phyloP scores from a whole-genome alignment of 2,797 vertebrate species.

The Benthosema pterotum region DNA sequence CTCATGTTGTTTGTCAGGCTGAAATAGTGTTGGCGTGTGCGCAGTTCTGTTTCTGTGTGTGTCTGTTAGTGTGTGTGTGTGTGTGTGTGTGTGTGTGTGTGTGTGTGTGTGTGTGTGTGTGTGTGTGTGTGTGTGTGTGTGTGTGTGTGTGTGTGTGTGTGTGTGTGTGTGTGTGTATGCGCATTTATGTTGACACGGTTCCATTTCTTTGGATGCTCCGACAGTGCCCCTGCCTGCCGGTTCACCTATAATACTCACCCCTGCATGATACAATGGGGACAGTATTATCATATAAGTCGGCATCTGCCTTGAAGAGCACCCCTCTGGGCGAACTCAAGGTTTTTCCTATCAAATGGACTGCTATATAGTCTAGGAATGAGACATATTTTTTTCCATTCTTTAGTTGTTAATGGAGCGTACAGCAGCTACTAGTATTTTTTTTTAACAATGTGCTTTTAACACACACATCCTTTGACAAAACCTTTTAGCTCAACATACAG shows the following conservation, averaged over 20 bases:
- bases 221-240: slow-evolving; percentile 25
- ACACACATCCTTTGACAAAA: too few species aligned
- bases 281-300: slow-evolving; percentile 65
- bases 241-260: slow-evolving; percentile 59
- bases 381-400: too few species aligned
- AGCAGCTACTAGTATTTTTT: too few species aligned
- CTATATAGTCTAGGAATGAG: too few species aligned
- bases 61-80: too few species aligned
- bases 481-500: too few species aligned
- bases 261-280: slow-evolving; percentile 50
- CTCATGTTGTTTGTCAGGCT: slow-evolving; percentile 63
- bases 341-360: too few species aligned
- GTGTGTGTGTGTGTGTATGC: too few species aligned
- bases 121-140: slow-evolving; percentile 53
- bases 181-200: slow-evolving; percentile 43
- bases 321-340: too few species aligned
- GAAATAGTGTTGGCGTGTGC: slow-evolving; percentile 57
- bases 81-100: too few species aligned
- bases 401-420: too few species aligned
- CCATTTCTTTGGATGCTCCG: slow-evolving; percentile 58
- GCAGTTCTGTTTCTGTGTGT: slow-evolving; percentile 38
- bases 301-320: slow-evolving; percentile 2
- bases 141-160: slow-evolving; percentile 1
- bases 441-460: too few species aligned
- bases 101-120: slow-evolving; percentile 13